phyloP scores from a whole-genome alignment of 2,888 invertebrate species.

The Brassicogethes aeneus region DNA sequence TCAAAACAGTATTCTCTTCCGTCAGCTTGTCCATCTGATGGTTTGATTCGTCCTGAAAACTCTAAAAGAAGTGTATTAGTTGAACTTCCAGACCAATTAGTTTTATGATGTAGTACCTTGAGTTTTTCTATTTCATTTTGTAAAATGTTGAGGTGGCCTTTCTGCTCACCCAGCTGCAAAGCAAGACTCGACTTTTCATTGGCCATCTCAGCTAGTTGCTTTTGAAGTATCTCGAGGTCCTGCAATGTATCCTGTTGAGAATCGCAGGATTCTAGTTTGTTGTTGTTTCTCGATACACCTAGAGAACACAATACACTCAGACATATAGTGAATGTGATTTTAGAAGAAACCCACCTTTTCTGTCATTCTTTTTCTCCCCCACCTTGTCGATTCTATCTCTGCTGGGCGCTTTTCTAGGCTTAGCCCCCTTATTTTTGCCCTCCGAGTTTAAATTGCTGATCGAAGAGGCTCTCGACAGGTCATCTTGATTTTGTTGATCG shows the following conservation, averaged over 20 bases:
- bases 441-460: constrained; percentile 57
- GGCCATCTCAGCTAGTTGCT: constrained; percentile 53
- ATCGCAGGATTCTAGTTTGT: constrained; percentile 28
- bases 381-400: constrained; percentile 34
- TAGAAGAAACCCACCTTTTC: constrained; percentile 24
- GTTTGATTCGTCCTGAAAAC: constrained; percentile 51
- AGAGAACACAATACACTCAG: constrained; percentile 1
- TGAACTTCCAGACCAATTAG: not conserved
- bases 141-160: constrained; percentile 57
- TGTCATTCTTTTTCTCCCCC: constrained; percentile 30
- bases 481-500: constrained; percentile 33
- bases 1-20: constrained; percentile 68
- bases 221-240: constrained; percentile 56
- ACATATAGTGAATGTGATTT: too few species aligned
- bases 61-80: constrained; percentile 31
- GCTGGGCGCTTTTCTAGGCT: constrained; percentile 41
- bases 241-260: constrained; percentile 39
- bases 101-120: constrained; percentile 44
- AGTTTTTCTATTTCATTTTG: constrained; percentile 60
- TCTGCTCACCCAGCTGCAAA: constrained; percentile 55
- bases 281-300: constrained; percentile 33
- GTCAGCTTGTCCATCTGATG: constrained; percentile 57
- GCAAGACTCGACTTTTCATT: constrained; percentile 59
- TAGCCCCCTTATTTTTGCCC: constrained; percentile 46
- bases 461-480: constrained; percentile 53